Percentiles rank a stretch among this genome's conserved stretches.
Conservation (phyloP, 1,140 invertebrate genomes). For the Apis laboriosa region DNA sequence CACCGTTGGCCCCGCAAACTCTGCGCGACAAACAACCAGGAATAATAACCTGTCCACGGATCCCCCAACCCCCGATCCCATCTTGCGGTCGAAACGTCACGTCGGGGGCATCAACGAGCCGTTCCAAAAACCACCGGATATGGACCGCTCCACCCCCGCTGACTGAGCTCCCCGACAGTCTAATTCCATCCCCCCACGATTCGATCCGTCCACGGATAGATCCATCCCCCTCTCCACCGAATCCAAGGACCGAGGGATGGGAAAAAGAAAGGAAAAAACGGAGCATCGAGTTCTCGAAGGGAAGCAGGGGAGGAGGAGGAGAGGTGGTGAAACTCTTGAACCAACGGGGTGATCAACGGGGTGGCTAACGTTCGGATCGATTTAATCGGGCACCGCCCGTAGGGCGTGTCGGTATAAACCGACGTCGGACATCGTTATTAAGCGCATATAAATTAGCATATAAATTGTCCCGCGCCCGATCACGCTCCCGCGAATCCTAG, state of each 20-base stretch:
- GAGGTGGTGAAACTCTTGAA: background rate
- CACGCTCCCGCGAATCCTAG: slow-evolving; percentile 38
- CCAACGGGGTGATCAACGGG: slow-evolving; percentile 34
- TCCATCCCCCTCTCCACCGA: no score
- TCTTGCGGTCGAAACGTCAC: slow-evolving; percentile 16
- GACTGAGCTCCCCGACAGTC: background rate
- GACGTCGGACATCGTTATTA: slow-evolving; percentile 81
- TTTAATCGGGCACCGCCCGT: slow-evolving; percentile 72
- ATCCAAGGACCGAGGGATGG: background rate
- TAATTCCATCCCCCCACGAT: slow-evolving; percentile 8
- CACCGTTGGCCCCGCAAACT: background rate
- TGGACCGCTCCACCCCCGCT: background rate
- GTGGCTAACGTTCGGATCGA: slow-evolving; percentile 60
- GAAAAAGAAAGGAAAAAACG: background rate
- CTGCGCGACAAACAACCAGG: slow-evolving; percentile 13
- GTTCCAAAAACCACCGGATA: background rate
- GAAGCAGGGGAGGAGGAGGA: background rate
- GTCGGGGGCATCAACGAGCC: background rate
- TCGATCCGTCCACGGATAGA: background rate
- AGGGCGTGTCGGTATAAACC: slow-evolving; percentile 78
- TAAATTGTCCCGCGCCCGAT: slow-evolving; percentile 77
- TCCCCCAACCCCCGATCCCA: slow-evolving; percentile 19
- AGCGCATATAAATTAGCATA: slow-evolving; percentile 82
- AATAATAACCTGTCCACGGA: slow-evolving; percentile 29
- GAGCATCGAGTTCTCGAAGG: no score